These are phyloP conservation scores for Dichetophora obliterata DNA, from an alignment of 2,888 invertebrate species.

Conservation along the genomic window DNA sequence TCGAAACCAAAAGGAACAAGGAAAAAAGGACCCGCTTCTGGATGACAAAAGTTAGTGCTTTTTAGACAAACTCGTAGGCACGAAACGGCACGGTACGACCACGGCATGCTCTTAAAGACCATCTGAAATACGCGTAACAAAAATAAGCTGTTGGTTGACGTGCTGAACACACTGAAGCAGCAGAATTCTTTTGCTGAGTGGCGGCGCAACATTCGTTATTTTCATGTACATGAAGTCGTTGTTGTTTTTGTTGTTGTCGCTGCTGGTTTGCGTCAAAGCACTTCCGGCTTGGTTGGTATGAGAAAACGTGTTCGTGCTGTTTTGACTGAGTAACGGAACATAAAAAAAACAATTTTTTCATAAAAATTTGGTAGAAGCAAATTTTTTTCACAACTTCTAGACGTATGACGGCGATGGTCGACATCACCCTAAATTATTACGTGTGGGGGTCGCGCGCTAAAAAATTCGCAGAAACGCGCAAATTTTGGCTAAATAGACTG, in stretches of 20 bases:
- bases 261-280: constrained; percentile 25
- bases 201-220: constrained; percentile 16
- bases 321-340: constrained; percentile 13
- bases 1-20: no score
- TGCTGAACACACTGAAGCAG: background rate
- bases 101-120: no score
- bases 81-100: no score
- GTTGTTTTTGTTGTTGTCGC: background rate
- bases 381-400: constrained; percentile 2
- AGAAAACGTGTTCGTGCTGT: constrained; percentile 3
- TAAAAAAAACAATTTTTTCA: background rate
- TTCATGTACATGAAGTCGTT: background rate
- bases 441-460: constrained; percentile 2
- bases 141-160: background rate
- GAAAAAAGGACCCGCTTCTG: no score
- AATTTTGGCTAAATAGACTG: background rate
- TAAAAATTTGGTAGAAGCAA: background rate
- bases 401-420: constrained; percentile 2
- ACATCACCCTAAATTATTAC: constrained; percentile 18
- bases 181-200: constrained; percentile 10
- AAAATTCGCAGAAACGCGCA: background rate
- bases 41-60: no score
- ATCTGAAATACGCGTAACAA: no score
- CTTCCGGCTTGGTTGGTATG: background rate
- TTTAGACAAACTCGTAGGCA: no score